Evolutionary conservation across 2,888 invertebrate genomes (phyloP).

Genomic region (Encarsia formosa): DNA sequence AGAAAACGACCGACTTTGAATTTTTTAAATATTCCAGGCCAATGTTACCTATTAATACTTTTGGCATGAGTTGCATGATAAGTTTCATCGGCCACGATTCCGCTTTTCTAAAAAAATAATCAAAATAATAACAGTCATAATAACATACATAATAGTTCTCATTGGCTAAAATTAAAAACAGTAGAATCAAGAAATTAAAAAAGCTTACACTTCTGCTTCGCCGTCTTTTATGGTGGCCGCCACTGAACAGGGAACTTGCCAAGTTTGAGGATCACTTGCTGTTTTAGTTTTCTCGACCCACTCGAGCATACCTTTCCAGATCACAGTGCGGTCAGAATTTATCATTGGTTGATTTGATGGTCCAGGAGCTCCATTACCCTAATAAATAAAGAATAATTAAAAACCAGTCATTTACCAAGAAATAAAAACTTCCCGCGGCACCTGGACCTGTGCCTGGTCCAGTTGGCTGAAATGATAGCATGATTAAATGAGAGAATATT

Average conservation of each 20-base stretch:
- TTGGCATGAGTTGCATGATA: slow-evolving; percentile 93
- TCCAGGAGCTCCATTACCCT: slow-evolving; percentile 38
- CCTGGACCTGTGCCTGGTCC: slow-evolving; percentile 19
- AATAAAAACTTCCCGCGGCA: too few relatives aligned
- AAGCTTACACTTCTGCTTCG: slow-evolving; percentile 76
- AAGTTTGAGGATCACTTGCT: slow-evolving; percentile 64
- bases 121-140: too few relatives aligned
- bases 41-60: slow-evolving; percentile 83
- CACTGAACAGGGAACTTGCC: slow-evolving; percentile 75
- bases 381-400: slow-evolving; percentile 25
- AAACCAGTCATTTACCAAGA: too few relatives aligned
- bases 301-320: slow-evolving; percentile 82
- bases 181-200: not conserved
- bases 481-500: too few relatives aligned
- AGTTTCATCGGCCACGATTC: slow-evolving; percentile 91
- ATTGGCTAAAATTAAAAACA: not conserved
- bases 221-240: slow-evolving; percentile 71
- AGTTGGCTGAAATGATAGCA: slow-evolving; percentile 12
- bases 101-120: slow-evolving; percentile 62
- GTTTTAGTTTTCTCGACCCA: slow-evolving; percentile 89
- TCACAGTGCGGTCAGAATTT: slow-evolving; percentile 57
- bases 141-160: too few relatives aligned
- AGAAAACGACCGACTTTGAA: slow-evolving; percentile 88
- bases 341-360: slow-evolving; percentile 47
- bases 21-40: slow-evolving; percentile 85